phyloP scores from a whole-genome alignment of 1,140 invertebrate genomes.

The Trichonephila inaurata region DNA sequence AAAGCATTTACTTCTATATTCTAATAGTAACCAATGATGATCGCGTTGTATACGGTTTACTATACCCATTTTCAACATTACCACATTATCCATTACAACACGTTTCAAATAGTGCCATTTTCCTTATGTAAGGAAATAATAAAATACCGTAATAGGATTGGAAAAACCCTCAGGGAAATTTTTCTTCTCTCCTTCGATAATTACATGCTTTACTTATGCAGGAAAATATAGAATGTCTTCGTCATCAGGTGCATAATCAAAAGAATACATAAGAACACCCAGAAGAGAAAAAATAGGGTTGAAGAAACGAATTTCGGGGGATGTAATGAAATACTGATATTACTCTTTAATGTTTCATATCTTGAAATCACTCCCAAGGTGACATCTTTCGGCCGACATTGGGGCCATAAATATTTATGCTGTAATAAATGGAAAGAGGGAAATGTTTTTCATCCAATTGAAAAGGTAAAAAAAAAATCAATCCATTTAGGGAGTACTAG shows the following conservation, averaged over 20 bases:
- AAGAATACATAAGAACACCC: neutral
- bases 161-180: neutral
- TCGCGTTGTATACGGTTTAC: too few relatives aligned
- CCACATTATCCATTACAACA: too few relatives aligned
- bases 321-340: slow-evolving; percentile 57
- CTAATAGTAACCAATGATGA: too few relatives aligned
- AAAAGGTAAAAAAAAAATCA: too few relatives aligned
- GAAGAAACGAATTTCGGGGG: neutral
- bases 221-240: neutral
- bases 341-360: slow-evolving; percentile 51
- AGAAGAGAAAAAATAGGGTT: neutral
- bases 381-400: slow-evolving; percentile 43
- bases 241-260: neutral
- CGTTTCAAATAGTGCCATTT: too few relatives aligned
- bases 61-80: too few relatives aligned
- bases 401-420: slow-evolving; percentile 55
- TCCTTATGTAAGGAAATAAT: too few relatives aligned
- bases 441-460: neutral
- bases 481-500: too few relatives aligned
- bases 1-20: too few relatives aligned
- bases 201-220: neutral
- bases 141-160: neutral
- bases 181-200: neutral
- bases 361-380: slow-evolving; percentile 52
- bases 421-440: slow-evolving; percentile 46